Evolutionary conservation across 1,140 invertebrate genomes (phyloP), one percentile per base, ranked within the genome.

Genomic region (Condylostylus longicornis): DNA sequence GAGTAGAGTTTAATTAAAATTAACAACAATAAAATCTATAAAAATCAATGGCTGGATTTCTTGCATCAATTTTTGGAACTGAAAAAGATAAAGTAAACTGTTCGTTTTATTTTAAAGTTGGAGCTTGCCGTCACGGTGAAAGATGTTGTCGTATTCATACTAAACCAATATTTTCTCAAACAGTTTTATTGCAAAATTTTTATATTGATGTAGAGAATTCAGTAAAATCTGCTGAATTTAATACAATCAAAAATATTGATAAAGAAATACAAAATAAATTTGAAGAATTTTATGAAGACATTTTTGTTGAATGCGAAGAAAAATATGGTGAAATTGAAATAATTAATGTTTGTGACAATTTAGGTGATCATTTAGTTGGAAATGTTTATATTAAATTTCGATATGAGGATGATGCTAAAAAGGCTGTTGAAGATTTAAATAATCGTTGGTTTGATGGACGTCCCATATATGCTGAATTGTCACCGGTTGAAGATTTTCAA

Each of bases 41-140:
- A n/a, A n/a, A n/a, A n/a, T n/a, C n/a, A n/a, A 96, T 97, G 91
- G 94, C 94, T 41, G 94, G 98, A 57, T 97, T 97, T 77, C 72
- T 98, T 49, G 93, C 94, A 50, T 95, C 91, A 50, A 98, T 98
- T 75, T 98, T 98, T 66, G 94, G 94, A 49, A 98, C 94, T 28
- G 94, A 98, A 72, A 98, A 98, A 65, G 94, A 98, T 67, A 97
- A 97, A 70, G 94, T 98, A 36, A 98, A 98, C 62, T 98, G 95
- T 66, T 98, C 93, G 4, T 98, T 98, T 71, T 98, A 97, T 60
- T 98, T 98, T 63, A 98, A 98, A 75, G 98, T 98, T 46, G 94
- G 95, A 59, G 95, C 95, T 23, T 98, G 95, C 63, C 72, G 95
- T 48, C 95, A 98, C 68, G 95, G 95, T 10, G 94, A 98, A 62